Evolutionary conservation across 1,140 invertebrate species (phyloP), one percentile per base, ranked within the genome.

Genomic region (Drosophila malerkotliana): DNA sequence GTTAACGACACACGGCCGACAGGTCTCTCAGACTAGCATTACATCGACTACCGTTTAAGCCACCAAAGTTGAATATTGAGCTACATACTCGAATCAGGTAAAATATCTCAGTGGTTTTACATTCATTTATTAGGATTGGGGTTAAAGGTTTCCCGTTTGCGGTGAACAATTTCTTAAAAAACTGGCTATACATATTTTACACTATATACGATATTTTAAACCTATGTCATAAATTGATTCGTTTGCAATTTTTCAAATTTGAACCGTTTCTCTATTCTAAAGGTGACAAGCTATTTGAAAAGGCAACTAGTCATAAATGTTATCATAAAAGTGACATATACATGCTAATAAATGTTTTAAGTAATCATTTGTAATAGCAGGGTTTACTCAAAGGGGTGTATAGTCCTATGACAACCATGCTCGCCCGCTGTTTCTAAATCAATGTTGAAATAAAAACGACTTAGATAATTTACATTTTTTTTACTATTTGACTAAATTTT

Each of bases 1-100:
- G 32, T 32, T 44, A 47, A 37, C 34, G 34, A 37, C 34, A 37
- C 34, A 37, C 34, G 34, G 34, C 34, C 34, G 34, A 37, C 34
- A 12, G 34, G 34, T 37, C 34, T 37, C 10, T 12, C 34, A 37
- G 34, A 37, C 10, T 37, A 12, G 3, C 34, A 10, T 37, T 37
- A 37, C 34, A 37, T 37, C 34, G 34, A 37, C 34, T 37, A 37
- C 34, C 34, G 34, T 37, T 37, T 37, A 3, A 37, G 12, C 34
- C 34, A 37, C 34, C 12, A 37, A 37, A 37, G 34, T 37, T 37
- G 12, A 37, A 10, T 37, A 12, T 12, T 37, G 0, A 37, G 10
- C 12, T 3, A 12, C 12, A 37, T 34, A 34, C 10, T 8, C 32
- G 10, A 9, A 37, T 37, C 34, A 37, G 10, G 10, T 8, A 32